Evolutionary conservation across 2,797 vertebrate species (phyloP), one percentile per base, ranked within the genome.

Genomic region (Takifugu ocellatus): DNA sequence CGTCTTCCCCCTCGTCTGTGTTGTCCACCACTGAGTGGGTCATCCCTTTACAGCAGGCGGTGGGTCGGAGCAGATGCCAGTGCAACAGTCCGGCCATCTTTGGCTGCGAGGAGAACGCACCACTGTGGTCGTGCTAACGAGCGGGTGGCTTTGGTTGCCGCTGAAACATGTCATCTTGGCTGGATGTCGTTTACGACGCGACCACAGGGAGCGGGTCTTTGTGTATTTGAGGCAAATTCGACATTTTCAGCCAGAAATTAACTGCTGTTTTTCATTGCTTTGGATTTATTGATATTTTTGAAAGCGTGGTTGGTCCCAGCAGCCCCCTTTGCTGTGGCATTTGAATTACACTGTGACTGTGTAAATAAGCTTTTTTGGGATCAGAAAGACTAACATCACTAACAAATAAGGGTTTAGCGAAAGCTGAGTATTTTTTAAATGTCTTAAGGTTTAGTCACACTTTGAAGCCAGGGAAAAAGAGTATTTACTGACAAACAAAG

Each of bases 121-220:
- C 48, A 6, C 62, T 88, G 87, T 2, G 85, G 86, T 87, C 64
- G 61, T 72, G 17, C 63, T 84, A 80, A 88, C 75, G 75, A 68
- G 70, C 46, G 66, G 70, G 82, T 76, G 61, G 76, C 77, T 74
- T 68, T n/a, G 50, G 74, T 78, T 51, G 62, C 69, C 81, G 70
- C 66, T 64, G 68, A 68, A 75, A 70, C 79, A 78, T 75, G 73
- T 56, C 63, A 62, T 72, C 57, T 74, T 82, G 82, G 78, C 82
- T 61, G 3, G 73, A 56, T 49, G 72, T 66, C 31, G 47, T 47
- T 64, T 62, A 60, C 70, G 51, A 33, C 77, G 67, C 54, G 65
- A 86, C 87, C 86, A 67, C 85, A 86, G 69, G 14, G 62, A 9
- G 70, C 64, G 66, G 68, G 56, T 56, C 11, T 48, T 36, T 25